A percentile compares a stretch with the other conserved stretches of the same genome.
phyloP scores from a whole-genome alignment of 2,888 invertebrate genomes.

The Argyresthia albistria region DNA sequence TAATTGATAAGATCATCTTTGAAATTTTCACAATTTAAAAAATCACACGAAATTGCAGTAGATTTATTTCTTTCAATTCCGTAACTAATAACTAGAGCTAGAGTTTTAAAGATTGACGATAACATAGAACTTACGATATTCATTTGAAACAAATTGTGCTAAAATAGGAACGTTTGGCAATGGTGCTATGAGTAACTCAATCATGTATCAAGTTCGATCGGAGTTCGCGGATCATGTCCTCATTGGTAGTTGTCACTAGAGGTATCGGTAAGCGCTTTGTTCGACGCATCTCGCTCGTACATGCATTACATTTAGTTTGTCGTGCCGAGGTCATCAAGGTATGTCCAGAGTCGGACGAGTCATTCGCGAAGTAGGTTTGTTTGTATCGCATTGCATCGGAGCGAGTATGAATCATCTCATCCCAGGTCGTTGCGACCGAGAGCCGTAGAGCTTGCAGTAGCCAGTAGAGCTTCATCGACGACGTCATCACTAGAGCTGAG shows the following conservation, averaged over 20 bases:
- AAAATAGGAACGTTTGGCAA: slow-evolving; percentile 46
- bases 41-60: slow-evolving; percentile 35
- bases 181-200: slow-evolving; percentile 41
- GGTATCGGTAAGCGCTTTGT: slow-evolving; percentile 43
- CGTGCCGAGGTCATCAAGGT: slow-evolving; percentile 28
- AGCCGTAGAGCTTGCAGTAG: slow-evolving; percentile 14
- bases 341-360: slow-evolving; percentile 7
- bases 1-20: slow-evolving; percentile 43
- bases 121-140: slow-evolving; percentile 47
- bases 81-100: slow-evolving; percentile 45
- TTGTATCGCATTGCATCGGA: slow-evolving; percentile 9
- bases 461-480: slow-evolving; percentile 21
- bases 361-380: slow-evolving; percentile 11
- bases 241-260: slow-evolving; percentile 47
- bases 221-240: slow-evolving; percentile 30
- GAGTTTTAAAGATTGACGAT: slow-evolving; percentile 41
- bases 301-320: neutral
- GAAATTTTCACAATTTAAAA: slow-evolving; percentile 37
- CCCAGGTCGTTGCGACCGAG: slow-evolving; percentile 29
- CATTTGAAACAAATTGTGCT: slow-evolving; percentile 40
- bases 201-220: slow-evolving; percentile 32
- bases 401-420: slow-evolving; percentile 22
- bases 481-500: slow-evolving; percentile 37
- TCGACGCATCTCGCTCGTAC: neutral
- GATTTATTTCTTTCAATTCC: slow-evolving; percentile 34